Percentiles rank a stretch among this genome's conserved stretches.
These are phyloP conservation scores for Spinus olivaceus DNA, from an alignment of 2,797 vertebrate species.

Conservation along the genomic window DNA sequence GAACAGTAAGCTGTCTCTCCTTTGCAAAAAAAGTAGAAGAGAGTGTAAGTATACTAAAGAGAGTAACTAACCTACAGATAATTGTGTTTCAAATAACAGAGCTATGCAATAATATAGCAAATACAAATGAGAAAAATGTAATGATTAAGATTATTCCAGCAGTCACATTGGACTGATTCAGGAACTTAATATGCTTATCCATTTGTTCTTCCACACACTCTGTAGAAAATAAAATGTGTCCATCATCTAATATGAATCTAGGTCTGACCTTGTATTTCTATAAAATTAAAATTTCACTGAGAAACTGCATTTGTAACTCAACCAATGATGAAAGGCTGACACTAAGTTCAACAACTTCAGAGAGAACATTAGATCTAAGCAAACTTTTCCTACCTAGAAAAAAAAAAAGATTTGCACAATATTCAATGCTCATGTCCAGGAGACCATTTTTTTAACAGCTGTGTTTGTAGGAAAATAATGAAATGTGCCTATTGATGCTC, in stretches of 20 bases:
- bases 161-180: background rate
- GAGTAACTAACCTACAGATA: background rate
- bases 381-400: background rate
- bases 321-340: background rate
- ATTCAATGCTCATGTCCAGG: background rate
- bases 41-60: background rate
- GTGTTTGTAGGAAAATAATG: background rate
- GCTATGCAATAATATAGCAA: background rate
- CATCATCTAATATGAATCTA: background rate
- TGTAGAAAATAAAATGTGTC: background rate
- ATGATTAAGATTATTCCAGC: background rate
- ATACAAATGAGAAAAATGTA: background rate
- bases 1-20: fast-evolving
- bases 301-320: background rate
- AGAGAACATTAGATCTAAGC: background rate
- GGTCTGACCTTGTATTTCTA: background rate
- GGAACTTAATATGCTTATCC: background rate
- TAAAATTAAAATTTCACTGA: background rate
- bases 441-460: background rate
- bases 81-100: background rate
- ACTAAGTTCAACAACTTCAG: background rate
- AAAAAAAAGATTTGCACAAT: background rate
- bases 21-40: background rate
- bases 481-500: background rate
- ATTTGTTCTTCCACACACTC: background rate